Evolutionary conservation across 2,797 vertebrate genomes (phyloP), one percentile per base, ranked within the genome.

Genomic region (Cygnus olor): DNA sequence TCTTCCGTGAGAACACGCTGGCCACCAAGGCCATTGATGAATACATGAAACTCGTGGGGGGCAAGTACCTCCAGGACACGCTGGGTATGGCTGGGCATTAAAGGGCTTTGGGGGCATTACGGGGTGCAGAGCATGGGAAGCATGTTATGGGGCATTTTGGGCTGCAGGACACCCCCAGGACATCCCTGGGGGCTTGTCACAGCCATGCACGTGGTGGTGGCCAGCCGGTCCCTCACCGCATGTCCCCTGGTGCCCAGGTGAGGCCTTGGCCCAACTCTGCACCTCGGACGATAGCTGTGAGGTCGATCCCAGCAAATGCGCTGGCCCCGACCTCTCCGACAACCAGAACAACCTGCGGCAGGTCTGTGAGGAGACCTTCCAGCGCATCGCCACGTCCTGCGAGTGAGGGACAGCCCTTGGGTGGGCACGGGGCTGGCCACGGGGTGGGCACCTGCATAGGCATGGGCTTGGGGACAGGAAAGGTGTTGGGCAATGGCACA

Each of bases 1-100:
- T 99, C 90, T 99, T 99, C 97, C 98, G 99, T 38, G 99, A 99
- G 97, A 99, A 99, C 97, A 99, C 99, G 0, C 93, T 99, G 93
- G 99, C 99, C 92, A 99, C 99, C 68, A 99, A 99, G 96, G 99
- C 99, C 85, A 99, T 99, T 3, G 99, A 99, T 22, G 99, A 99
- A 92, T 99, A 99, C 88, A 99, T 99, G 99, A 99, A 99, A 95
- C 97, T 99, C 95, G 99, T 99, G 85, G 99, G 99, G 22, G 99
- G 98, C 95, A 99, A 98, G 94, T 99, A 99, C 96, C 99, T 99
- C 45, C 98, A 99, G 71, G 98, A 98, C 97, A 99, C 98, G 2
- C 93, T 99, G 61, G 99, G 99, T 99, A 97, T n/a, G 96, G 15
- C 4, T 5, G 3, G 30, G 24, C 1, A 0, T 61, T 11, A 14